Evolutionary conservation across 2,888 invertebrate species (phyloP), one percentile per base, ranked within the genome.

Genomic region (Drosophila planitibia): DNA sequence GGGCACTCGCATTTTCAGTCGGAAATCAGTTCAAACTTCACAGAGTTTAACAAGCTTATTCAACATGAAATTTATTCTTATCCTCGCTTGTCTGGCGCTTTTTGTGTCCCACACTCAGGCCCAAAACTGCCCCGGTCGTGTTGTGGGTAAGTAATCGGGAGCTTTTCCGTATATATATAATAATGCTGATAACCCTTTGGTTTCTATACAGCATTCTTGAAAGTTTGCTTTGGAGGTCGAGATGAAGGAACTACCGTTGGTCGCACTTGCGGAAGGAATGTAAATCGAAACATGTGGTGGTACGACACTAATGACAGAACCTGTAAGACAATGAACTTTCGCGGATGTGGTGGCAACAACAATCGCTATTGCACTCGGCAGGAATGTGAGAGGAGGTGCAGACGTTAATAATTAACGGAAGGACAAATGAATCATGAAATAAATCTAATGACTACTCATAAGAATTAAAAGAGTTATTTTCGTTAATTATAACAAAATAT

Each of bases 31-130:
- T 78, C 30, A 35, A 41, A 35, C 35, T 54, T 53, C 1, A 16
- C 33, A 4, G 22, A 22, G 37, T 12, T 54, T 37, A 37, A 25
- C 19, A 54, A 54, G 12, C 2, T 28, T 12, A 3, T 0, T 37
- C n/a, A 44, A 39, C 22, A 81, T 79, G 78, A 79, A 82, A 52
- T 74, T 78, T n/a, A 35, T 70, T 30, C 25, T 65, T 12, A 22
- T 78, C 41, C 54, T 74, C 41, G 54, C 67, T 19, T 55, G 61
- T 25, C 54, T 82, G 10, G 53, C 53, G 6, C 22, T 82, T 14
- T 74, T 53, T 14, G 58, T 82, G 49, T 53, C 55, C 33, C 30
- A 35, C 6, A 32, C 44, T 3, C 44, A 73, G 30, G 58, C 67
- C 16, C 79, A 33, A 33, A 12, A 33, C 12, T 33, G 33, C 10